A percentile compares a stretch with the other conserved stretches of the same genome.
Conservation (phyloP, 2,797 vertebrate genomes). For the Limosa lapponica region DNA sequence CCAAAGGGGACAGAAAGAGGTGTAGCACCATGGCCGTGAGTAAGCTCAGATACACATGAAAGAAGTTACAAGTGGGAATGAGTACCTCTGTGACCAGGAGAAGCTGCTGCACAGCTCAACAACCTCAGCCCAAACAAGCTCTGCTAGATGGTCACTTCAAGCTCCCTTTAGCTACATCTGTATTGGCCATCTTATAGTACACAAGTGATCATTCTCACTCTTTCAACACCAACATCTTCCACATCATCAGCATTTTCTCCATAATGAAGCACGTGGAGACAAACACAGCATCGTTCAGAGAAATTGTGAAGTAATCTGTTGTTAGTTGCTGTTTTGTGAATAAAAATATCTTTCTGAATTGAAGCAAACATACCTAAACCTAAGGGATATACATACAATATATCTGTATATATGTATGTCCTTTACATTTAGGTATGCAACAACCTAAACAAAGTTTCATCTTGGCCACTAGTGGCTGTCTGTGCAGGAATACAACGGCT, state of each 20-base stretch:
- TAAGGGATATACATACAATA: neutral
- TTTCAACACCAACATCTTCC: neutral
- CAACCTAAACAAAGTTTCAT: neutral
- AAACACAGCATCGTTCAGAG: neutral
- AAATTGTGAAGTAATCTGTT: neutral
- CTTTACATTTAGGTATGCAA: neutral
- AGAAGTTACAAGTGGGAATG: neutral
- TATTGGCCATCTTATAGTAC: neutral
- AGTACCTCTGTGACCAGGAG: neutral
- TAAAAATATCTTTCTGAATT: neutral
- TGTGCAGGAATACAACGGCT: neutral
- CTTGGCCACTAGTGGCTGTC: neutral
- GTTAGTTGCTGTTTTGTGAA: neutral
- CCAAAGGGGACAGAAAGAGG: neutral
- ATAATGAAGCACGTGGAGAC: neutral
- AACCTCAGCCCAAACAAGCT: neutral
- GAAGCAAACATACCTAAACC: neutral
- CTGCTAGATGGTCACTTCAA: fast-evolving
- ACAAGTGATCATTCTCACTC: neutral
- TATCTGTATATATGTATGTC: fast-evolving
- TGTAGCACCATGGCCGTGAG: neutral
- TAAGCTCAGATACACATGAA: neutral
- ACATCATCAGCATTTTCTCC: neutral
- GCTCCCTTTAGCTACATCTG: neutral
- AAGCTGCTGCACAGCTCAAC: neutral